Evolutionary conservation across 2,797 vertebrate genomes (phyloP).

Genomic region (Lepus townsendii): DNA sequence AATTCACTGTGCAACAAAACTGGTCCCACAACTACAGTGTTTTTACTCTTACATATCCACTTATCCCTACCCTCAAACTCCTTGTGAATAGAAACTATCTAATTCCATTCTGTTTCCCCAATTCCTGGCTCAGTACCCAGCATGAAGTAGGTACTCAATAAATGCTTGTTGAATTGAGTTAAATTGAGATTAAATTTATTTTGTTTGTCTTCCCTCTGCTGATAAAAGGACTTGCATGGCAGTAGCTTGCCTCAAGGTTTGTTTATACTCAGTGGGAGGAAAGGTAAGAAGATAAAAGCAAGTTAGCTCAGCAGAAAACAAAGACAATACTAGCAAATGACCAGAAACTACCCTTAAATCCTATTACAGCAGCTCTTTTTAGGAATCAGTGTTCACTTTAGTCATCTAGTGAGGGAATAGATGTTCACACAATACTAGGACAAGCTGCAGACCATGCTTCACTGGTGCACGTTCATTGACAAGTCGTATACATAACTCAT

Average conservation of each 20-base stretch:
- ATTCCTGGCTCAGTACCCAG: not conserved
- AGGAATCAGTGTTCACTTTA: constrained; percentile 34
- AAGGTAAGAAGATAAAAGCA: constrained; percentile 65
- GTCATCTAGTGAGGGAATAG: not conserved
- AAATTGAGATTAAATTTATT: constrained; percentile 65
- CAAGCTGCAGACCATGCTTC: not conserved
- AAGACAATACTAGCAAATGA: constrained; percentile 8
- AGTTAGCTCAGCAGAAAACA: constrained; percentile 39
- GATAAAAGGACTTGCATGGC: constrained; percentile 5
- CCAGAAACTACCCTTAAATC: constrained; percentile 37
- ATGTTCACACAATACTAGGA: not conserved
- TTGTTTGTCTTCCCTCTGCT: constrained; percentile 41
- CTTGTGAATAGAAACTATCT: not conserved
- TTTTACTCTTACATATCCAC: not conserved
- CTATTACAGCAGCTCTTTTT: not conserved
- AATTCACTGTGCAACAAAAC: too few relatives aligned
- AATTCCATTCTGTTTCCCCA: not conserved
- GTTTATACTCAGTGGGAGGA: constrained; percentile 45
- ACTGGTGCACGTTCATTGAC: not conserved
- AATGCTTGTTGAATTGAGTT: constrained; percentile 13
- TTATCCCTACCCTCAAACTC: not conserved
- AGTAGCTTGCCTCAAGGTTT: constrained; percentile 59
- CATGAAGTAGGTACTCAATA: constrained; percentile 28
- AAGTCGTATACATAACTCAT: not conserved
- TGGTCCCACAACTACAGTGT: not conserved